Conservation (phyloP, 2,888 invertebrate genomes). For the Choreutis nemorana region DNA sequence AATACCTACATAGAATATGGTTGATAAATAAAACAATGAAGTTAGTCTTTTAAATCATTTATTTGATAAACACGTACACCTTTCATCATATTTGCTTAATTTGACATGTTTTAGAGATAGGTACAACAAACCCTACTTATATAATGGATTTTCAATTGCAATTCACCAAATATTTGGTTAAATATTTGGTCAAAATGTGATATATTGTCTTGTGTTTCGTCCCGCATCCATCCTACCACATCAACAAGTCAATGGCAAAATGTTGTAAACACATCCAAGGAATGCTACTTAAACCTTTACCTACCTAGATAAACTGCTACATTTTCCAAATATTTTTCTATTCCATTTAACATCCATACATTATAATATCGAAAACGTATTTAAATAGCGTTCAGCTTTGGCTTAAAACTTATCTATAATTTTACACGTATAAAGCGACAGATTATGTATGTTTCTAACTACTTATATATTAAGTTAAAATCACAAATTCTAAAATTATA, state of each 20-base stretch:
- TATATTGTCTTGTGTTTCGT: conserved; percentile 50
- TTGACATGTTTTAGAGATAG: conserved; percentile 44
- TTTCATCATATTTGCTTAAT: conserved; percentile 38
- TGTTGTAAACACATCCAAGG: too few relatives aligned
- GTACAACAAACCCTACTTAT: conserved; percentile 32
- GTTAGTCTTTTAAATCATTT: conserved; percentile 59
- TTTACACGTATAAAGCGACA: conserved; percentile 13
- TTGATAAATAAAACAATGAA: too few relatives aligned
- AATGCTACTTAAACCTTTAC: too few relatives aligned
- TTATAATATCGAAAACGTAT: not conserved
- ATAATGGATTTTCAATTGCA: conserved; percentile 32
- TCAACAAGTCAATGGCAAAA: conserved; percentile 19
- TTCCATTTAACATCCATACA: too few relatives aligned
- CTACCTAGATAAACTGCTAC: too few relatives aligned
- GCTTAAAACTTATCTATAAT: conserved; percentile 28
- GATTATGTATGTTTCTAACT: not conserved
- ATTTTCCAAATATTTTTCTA: conserved; percentile 1
- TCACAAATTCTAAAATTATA: too few relatives aligned
- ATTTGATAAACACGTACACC: conserved; percentile 49
- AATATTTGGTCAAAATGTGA: conserved; percentile 48
- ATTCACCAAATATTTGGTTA: conserved; percentile 50
- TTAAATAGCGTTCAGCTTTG: conserved; percentile 34
- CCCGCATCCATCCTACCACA: conserved; percentile 24
- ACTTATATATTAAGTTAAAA: not conserved
- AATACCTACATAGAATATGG: too few relatives aligned